Evolutionary conservation across 2,888 invertebrate genomes (phyloP).

Genomic region (Nephrotoma appendiculata): DNA sequence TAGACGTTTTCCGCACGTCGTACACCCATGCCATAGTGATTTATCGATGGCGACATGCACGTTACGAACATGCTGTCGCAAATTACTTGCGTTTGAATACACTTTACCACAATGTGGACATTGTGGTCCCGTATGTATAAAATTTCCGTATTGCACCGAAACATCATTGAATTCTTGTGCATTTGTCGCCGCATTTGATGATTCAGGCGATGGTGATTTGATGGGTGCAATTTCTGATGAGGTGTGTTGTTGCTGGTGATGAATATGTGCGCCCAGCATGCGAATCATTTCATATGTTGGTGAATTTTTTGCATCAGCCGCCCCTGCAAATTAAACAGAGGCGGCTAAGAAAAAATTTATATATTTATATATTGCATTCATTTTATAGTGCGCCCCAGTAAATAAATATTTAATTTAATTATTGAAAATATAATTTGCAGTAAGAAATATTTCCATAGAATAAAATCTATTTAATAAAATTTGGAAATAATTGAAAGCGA

Average conservation of each 20-base stretch:
- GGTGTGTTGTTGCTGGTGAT: not conserved
- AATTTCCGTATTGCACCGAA: not conserved
- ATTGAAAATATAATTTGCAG: not conserved
- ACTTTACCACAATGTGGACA: slow-evolving; percentile 56
- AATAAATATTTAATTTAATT: not conserved
- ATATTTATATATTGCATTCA: not conserved
- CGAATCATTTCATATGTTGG: slow-evolving; percentile 9
- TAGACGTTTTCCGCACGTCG: slow-evolving; percentile 59
- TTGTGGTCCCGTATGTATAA: slow-evolving; percentile 37
- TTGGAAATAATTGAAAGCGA: no score
- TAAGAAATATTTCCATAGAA: not conserved
- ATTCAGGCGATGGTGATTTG: not conserved
- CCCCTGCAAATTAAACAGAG: slow-evolving; percentile 47
- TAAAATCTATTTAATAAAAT: not conserved
- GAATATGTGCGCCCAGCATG: slow-evolving; percentile 10
- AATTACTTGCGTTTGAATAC: slow-evolving; percentile 59
- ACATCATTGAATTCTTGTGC: not conserved
- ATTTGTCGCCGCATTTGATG: not conserved
- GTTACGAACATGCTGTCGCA: slow-evolving; percentile 62
- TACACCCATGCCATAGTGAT: slow-evolving; percentile 56
- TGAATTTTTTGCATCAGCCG: slow-evolving; percentile 38
- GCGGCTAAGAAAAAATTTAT: slow-evolving; percentile 31
- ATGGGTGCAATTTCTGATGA: not conserved
- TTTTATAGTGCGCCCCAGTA: not conserved
- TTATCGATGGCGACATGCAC: slow-evolving; percentile 56